Conservation (phyloP, 1,140 invertebrate genomes). For the Heliconius hermathena region DNA sequence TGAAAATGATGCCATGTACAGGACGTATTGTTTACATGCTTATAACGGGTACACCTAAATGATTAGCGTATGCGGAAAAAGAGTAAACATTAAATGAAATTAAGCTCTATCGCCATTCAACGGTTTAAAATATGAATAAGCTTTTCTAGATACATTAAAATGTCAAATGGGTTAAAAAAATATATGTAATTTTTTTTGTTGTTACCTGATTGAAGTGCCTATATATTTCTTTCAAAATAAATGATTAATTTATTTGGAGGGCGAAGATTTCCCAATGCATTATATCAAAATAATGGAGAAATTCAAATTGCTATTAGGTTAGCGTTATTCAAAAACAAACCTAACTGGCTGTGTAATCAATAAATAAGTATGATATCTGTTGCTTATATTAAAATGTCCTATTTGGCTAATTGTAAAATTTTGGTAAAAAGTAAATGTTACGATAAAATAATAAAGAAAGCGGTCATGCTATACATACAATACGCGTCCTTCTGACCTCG, state of each 20-base stretch:
- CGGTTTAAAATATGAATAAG: not conserved
- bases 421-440: not conserved
- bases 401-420: not conserved
- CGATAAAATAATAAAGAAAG: slow-evolving; percentile 64
- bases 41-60: not conserved
- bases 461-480: slow-evolving; percentile 84
- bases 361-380: not conserved
- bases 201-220: not conserved
- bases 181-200: not conserved
- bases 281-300: no score
- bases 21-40: not conserved
- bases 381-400: not conserved
- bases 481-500: slow-evolving; percentile 88
- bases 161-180: not conserved
- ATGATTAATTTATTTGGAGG: not conserved
- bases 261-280: no score
- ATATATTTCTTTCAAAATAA: not conserved
- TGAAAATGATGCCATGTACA: not conserved
- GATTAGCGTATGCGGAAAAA: slow-evolving; percentile 1
- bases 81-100: not conserved
- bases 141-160: not conserved
- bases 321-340: no score
- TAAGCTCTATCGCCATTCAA: not conserved
- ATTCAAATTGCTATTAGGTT: no score
- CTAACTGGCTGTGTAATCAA: not conserved